Percentiles rank a stretch among this genome's conserved stretches.
Conservation (phyloP, 2,113 vertebrate genomes). For the Centropristis striata region DNA sequence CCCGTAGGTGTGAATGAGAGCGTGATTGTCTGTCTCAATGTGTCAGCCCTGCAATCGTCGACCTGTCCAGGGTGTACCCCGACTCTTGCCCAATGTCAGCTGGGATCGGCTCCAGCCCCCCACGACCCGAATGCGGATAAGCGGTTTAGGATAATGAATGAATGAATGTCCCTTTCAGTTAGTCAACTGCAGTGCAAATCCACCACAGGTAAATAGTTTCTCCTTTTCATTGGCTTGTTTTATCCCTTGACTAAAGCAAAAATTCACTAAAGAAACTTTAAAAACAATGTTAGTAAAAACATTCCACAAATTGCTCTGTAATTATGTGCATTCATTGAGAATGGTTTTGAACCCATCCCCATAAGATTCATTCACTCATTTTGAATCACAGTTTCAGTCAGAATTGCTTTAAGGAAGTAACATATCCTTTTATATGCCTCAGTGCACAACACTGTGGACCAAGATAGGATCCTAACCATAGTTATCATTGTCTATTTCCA, state of each 20-base stretch:
- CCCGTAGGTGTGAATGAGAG: no score
- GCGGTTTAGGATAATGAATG: no score
- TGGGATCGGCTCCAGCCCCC: no score
- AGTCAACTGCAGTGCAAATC: background rate
- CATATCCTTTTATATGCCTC: slow-evolving; percentile 41
- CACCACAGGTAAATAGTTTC: background rate
- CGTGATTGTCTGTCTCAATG: no score
- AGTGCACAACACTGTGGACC: slow-evolving; percentile 37
- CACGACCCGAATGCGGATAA: no score
- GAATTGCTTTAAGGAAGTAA: slow-evolving; percentile 52
- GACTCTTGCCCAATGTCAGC: no score
- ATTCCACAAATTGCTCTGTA: slow-evolving; percentile 12
- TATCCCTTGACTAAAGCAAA: background rate
- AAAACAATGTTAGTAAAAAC: slow-evolving; percentile 16
- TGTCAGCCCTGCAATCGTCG: no score
- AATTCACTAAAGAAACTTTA: slow-evolving; percentile 2
- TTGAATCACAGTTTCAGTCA: slow-evolving; percentile 33
- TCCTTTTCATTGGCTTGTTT: background rate
- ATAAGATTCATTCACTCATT: slow-evolving; percentile 39
- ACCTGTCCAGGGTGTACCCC: no score
- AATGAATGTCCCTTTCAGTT: no score
- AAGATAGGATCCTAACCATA: slow-evolving; percentile 45
- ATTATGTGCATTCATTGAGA: slow-evolving; percentile 17
- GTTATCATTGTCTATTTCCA: slow-evolving; percentile 55
- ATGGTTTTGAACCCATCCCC: slow-evolving; percentile 11